A percentile compares a stretch with the other conserved stretches of the same genome.
Evolutionary conservation across 1,140 invertebrate genomes (phyloP).

Genomic region (Pentalonia nigronervosa): DNA sequence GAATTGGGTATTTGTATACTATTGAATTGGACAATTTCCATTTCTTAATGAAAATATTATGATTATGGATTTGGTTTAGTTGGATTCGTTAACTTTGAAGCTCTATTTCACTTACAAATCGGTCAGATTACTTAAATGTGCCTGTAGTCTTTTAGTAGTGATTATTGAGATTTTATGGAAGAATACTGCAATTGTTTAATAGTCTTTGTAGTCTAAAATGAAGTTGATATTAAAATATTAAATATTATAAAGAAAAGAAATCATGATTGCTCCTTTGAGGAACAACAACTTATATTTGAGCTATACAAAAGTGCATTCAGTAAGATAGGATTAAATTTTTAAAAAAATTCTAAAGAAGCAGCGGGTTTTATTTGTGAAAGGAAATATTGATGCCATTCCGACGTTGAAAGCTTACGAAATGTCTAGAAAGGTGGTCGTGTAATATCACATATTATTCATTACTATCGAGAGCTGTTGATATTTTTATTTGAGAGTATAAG

Average conservation of each 20-base stretch:
- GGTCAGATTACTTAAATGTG: no score
- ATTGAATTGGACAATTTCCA: no score
- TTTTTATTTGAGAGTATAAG: not conserved
- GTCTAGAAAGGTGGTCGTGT: not conserved
- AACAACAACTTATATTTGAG: not conserved
- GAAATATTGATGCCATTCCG: not conserved
- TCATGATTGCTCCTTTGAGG: no score
- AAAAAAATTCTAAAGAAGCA: not conserved
- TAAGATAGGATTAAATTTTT: not conserved
- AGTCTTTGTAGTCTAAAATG: not conserved
- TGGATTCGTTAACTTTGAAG: no score
- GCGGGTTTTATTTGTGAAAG: not conserved
- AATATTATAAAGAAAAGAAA: no score
- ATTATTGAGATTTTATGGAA: not conserved
- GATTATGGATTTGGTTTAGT: no score
- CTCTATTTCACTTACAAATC: no score
- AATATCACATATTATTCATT: not conserved
- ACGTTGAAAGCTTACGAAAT: not conserved
- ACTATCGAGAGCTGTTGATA: not conserved
- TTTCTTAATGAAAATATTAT: no score
- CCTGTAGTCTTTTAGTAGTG: not conserved
- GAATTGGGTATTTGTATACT: no score
- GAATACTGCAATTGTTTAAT: not conserved
- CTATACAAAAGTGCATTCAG: not conserved
- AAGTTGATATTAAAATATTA: no score